These are phyloP conservation scores for Rhyzopertha dominica DNA, from an alignment of 1,140 invertebrate genomes.

Conservation along the genomic window DNA sequence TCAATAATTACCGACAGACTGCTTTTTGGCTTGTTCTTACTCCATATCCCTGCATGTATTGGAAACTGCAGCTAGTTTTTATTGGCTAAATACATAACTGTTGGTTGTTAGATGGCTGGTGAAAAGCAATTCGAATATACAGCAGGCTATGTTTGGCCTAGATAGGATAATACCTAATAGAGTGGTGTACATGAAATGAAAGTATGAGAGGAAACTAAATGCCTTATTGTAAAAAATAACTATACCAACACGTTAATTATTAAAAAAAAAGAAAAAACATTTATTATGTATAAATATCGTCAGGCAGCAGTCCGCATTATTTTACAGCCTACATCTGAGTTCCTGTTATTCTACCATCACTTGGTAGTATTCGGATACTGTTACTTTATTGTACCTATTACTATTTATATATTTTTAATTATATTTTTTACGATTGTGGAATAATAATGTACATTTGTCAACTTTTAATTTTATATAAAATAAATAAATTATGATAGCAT, in stretches of 20 bases:
- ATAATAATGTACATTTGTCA: constrained; percentile 42
- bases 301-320: constrained; percentile 6
- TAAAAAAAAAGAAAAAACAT: constrained; percentile 9
- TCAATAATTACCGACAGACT: no score
- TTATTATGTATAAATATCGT: constrained; percentile 11
- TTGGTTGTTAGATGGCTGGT: no score
- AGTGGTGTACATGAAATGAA: background rate
- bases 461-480: constrained; percentile 42
- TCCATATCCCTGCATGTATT: no score
- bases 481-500: no score
- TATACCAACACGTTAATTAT: constrained; percentile 18
- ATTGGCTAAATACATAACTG: no score
- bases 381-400: constrained; percentile 32
- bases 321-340: constrained; percentile 30
- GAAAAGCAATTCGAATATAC: no score
- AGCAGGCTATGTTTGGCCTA: no score
- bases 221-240: constrained; percentile 29
- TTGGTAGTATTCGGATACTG: constrained; percentile 29
- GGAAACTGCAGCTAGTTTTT: no score
- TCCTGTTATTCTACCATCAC: constrained; percentile 31
- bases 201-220: constrained; percentile 23
- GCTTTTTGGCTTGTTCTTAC: no score
- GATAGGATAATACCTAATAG: no score
- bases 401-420: constrained; percentile 43
- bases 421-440: constrained; percentile 42